phyloP scores from a whole-genome alignment of 2,888 invertebrate genomes.

The Gnatocerus cornutus region DNA sequence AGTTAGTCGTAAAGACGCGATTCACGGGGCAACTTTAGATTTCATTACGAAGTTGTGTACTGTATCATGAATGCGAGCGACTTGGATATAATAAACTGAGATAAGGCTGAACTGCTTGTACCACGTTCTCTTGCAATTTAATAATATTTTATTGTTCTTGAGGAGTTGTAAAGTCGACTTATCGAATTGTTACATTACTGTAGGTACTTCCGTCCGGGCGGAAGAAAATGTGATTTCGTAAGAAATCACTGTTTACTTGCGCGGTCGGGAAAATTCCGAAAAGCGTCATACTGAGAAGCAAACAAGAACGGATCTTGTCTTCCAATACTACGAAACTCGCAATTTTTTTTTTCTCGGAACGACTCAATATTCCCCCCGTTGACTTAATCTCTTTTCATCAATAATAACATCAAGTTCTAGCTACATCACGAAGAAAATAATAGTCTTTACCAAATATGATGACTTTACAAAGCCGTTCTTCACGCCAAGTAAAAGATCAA shows the following conservation, averaged over 20 bases:
- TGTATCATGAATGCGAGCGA: slow-evolving; percentile 33
- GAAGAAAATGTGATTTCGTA: background rate
- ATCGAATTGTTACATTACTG: slow-evolving; percentile 21
- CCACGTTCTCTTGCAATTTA: slow-evolving; percentile 27
- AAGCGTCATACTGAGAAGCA: no score
- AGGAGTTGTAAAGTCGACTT: slow-evolving; percentile 25
- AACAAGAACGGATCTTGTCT: no score
- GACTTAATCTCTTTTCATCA: no score
- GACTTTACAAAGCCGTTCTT: no score
- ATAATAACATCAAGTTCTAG: no score
- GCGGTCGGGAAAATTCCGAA: background rate
- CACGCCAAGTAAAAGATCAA: no score
- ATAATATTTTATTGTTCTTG: slow-evolving; percentile 40
- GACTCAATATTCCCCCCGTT: no score
- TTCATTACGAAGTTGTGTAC: slow-evolving; percentile 32
- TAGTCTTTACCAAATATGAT: no score
- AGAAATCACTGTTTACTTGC: no score
- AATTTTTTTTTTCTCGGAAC: no score
- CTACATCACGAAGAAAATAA: no score
- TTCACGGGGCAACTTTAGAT: slow-evolving; percentile 25
- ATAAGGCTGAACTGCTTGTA: slow-evolving; percentile 29
- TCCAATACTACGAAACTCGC: no score
- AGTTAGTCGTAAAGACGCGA: slow-evolving; percentile 21
- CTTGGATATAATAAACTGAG: slow-evolving; percentile 30
- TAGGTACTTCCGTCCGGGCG: slow-evolving; percentile 7